Evolutionary conservation across 2,113 vertebrate genomes (phyloP).

Genomic region (Hyaena hyaena): DNA sequence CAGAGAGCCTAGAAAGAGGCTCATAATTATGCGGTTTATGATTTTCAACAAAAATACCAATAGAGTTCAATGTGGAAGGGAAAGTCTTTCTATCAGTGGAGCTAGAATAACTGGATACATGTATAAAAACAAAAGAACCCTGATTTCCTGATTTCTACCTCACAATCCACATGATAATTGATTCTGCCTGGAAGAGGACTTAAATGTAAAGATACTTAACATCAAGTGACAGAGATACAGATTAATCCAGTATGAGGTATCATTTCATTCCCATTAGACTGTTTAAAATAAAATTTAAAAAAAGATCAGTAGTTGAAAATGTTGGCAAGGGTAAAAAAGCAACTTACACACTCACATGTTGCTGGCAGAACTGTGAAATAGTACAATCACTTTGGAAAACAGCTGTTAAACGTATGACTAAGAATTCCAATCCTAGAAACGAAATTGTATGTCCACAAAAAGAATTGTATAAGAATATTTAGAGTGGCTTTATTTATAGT

Average conservation of each 20-base stretch:
- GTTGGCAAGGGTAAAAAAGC: neutral
- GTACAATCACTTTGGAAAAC: neutral
- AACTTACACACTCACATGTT: neutral
- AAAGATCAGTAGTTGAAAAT: neutral
- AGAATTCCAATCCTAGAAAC: neutral
- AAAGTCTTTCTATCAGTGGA: neutral
- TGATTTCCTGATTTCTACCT: neutral
- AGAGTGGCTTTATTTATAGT: neutral
- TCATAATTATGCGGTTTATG: slow-evolving; percentile 11
- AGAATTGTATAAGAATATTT: neutral
- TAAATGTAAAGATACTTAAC: neutral
- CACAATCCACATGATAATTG: neutral
- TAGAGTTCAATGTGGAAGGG: neutral
- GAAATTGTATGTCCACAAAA: neutral
- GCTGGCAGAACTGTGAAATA: neutral
- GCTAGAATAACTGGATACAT: neutral
- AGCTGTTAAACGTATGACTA: neutral
- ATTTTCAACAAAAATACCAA: neutral
- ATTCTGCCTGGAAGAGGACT: neutral
- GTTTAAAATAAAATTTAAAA: neutral
- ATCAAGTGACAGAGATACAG: neutral
- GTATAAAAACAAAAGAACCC: neutral
- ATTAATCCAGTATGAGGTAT: neutral
- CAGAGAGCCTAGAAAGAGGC: neutral
- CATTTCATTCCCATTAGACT: neutral